These are phyloP conservation scores for Albula glossodonta DNA, from an alignment of 2,113 vertebrate genomes.

Conservation along the genomic window DNA sequence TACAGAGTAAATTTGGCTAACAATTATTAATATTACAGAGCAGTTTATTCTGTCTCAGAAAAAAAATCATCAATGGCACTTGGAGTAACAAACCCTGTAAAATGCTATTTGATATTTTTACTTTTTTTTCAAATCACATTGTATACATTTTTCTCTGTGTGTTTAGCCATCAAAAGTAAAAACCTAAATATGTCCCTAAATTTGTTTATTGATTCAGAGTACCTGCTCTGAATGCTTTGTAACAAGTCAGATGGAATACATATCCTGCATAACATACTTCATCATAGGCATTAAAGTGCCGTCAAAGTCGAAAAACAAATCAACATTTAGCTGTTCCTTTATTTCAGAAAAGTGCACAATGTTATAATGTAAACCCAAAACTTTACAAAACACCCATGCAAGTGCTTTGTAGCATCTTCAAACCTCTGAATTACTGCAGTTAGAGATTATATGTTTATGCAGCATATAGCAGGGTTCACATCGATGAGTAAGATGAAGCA, in stretches of 20 bases:
- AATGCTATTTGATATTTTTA: not conserved
- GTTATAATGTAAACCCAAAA: conserved; percentile 31
- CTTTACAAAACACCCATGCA: not conserved
- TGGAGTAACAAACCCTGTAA: not conserved
- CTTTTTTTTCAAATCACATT: not conserved
- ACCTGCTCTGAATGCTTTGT: conserved; percentile 65
- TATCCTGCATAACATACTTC: conserved; percentile 32
- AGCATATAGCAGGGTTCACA: not conserved
- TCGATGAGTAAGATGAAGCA: not conserved
- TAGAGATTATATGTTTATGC: not conserved
- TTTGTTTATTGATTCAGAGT: conserved; percentile 63
- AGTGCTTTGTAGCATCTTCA: conserved; percentile 5
- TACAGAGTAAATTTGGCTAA: conserved; percentile 12
- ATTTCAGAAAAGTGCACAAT: conserved; percentile 25
- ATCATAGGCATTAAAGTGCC: conserved; percentile 48
- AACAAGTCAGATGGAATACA: conserved; percentile 24
- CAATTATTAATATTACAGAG: not conserved
- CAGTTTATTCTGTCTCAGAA: conserved; percentile 1
- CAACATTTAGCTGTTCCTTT: conserved; percentile 7
- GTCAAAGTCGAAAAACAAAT: conserved; percentile 22
- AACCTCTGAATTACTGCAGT: not conserved
- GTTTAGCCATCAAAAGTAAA: conserved; percentile 18
- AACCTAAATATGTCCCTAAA: conserved; percentile 9
- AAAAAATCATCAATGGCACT: not conserved
- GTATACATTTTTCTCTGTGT: not conserved